Evolutionary conservation across 2,113 vertebrate species (phyloP), one percentile per base, ranked within the genome.

Genomic region (Misgurnus anguillicaudatus): DNA sequence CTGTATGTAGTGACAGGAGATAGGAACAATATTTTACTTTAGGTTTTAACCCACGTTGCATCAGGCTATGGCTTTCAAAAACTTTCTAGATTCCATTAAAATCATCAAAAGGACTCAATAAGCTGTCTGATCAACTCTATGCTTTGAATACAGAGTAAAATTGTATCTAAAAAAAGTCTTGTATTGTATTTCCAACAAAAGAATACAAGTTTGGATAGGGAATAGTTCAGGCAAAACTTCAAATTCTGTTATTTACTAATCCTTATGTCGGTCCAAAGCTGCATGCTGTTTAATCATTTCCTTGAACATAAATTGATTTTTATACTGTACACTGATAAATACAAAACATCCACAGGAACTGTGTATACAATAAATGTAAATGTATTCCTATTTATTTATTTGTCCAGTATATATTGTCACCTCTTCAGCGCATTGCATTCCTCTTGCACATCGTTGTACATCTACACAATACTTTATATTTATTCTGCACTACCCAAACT

Each of bases 1-100:
- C 65, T 24, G 6, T 73, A 60, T 51, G 51, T 36, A 36, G 60
- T 68, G 78, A 41, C 70, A 70, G 14, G 73, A 42, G 58, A 67
- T 61, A 4, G 14, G 17, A 55, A 21, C 70, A 60, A 47, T 7
- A 53, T 19, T 24, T 68, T 60, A 45, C 63, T 36, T 17, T 45
- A 57, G 69, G 70, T 47, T 82, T 42, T 83, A 71, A 73, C 75
- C 42, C 74, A 36, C 48, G 65, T 53, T 66, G 72, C 73, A 62
- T 80, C 78, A 80, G 41, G 69, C 61, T 69, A 53, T 13, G 14
- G 64, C 17, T 65, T 71, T 69, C 17, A 10, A 79, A 76, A 16
- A 67, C 16, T 47, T 65, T n/a, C 31, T 62, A 42, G 45, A 76
- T 71, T 75, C 51, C n/a, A 79, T 19, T 17, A 53, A 42, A 79